Conservation (phyloP, 2,797 vertebrate species). For the Phrynocephalus guinanensis region DNA sequence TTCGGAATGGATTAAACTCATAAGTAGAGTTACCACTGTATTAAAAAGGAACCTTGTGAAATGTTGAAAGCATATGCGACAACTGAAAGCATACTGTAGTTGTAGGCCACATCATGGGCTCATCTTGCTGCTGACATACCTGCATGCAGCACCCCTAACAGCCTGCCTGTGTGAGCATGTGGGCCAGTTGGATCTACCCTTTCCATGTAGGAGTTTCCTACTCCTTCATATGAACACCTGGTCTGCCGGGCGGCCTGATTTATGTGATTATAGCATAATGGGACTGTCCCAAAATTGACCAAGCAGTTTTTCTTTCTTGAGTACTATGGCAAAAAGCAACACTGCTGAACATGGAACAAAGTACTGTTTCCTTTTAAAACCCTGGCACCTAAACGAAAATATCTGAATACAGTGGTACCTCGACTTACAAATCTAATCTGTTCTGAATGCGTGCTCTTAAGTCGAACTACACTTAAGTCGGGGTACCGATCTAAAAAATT, state of each 20-base stretch:
- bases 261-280: too few relatives aligned
- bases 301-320: too few relatives aligned
- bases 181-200: not conserved
- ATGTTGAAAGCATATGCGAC: not conserved
- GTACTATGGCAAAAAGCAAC: too few relatives aligned
- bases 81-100: not conserved
- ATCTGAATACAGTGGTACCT: conserved; percentile 61
- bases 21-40: too few relatives aligned
- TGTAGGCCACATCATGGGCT: too few relatives aligned
- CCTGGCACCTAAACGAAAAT: conserved; percentile 42
- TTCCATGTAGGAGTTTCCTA: not conserved
- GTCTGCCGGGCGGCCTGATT: not conserved
- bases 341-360: not conserved
- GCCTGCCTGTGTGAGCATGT: not conserved
- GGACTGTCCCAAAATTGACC: too few relatives aligned
- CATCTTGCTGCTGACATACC: not conserved
- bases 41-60: not conserved
- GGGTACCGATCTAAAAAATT: too few relatives aligned
- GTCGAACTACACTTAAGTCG: too few relatives aligned
- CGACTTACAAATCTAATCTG: too few relatives aligned
- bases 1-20: too few relatives aligned
- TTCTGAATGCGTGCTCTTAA: too few relatives aligned
- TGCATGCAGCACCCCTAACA: not conserved
- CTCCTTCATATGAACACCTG: not conserved
- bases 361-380: not conserved